Evolutionary conservation across 2,113 vertebrate species (phyloP), one percentile per base, ranked within the genome.

Genomic region (Prunella fulvescens): DNA sequence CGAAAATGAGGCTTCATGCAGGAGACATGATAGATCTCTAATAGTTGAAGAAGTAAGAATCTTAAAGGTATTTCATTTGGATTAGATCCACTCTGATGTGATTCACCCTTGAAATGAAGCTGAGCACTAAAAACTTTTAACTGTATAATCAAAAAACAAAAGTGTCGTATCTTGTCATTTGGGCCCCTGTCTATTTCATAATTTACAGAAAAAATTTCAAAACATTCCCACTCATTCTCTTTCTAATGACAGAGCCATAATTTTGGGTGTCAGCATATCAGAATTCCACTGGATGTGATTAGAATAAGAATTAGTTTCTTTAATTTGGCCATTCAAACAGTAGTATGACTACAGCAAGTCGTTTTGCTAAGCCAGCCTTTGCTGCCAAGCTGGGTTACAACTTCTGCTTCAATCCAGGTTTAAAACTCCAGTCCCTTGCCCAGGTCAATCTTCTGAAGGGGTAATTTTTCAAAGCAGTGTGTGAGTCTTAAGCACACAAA

Each of bases 31-130:
- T 95, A 95, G 98, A 98, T 98, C 97, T 98, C 92, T 81, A 93
- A 94, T 97, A 97, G 98, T 97, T 96, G 89, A 97, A 87, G 86
- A 92, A 97, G 98, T 97, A 97, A 96, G 96, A 91, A 90, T 96
- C 97, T 97, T 97, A 93, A 97, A 98, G 98, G 98, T 98, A 98
- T 98, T 97, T 98, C 97, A 98, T 97, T 97, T 95, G 45, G 97
- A 96, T 95, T 78, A 93, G 92, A 96, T 85, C 95, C 91, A 44
- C 26, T 81, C 85, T 78, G 92, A 90, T 92, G 97, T 79, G 81
- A 94, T 88, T 96, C 93, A 88, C 93, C 47, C 89, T 73, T 96
- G 76, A 72, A 88, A 93, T 67, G 88, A 95, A 96, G 76, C 95
- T 89, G n/a, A 70, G 86, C 61, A 56, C 71, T 92, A 88, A 94